Conservation (phyloP, 2,888 invertebrate species). For the Pandemis heparana region DNA sequence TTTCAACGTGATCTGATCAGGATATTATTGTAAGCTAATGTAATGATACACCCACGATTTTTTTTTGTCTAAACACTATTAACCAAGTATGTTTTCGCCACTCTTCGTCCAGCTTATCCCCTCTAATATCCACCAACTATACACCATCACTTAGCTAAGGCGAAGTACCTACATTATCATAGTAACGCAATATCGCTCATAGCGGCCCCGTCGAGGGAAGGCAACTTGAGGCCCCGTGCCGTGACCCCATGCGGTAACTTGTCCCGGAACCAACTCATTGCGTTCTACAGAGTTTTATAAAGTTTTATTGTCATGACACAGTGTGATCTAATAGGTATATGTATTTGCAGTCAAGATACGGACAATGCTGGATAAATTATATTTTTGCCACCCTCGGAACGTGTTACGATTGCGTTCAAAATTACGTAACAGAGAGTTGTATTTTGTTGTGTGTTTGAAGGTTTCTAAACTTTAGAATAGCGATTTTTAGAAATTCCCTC, state of each 20-base stretch:
- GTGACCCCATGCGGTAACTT: slow-evolving; percentile 48
- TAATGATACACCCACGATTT: too few relatives aligned
- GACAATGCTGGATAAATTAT: slow-evolving; percentile 20
- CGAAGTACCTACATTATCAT: background rate
- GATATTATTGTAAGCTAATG: too few relatives aligned
- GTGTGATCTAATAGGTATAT: background rate
- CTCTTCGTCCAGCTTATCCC: too few relatives aligned
- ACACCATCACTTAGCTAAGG: background rate
- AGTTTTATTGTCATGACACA: background rate
- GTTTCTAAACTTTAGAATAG: too few relatives aligned
- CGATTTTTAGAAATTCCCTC: too few relatives aligned
- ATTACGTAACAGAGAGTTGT: too few relatives aligned
- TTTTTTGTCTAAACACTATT: too few relatives aligned
- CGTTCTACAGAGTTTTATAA: background rate
- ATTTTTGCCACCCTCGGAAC: background rate
- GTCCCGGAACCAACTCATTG: slow-evolving; percentile 41
- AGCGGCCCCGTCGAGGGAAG: background rate
- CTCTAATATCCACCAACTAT: background rate
- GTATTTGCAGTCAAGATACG: background rate
- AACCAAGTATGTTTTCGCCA: too few relatives aligned
- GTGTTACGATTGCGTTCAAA: too few relatives aligned
- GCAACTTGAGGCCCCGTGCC: slow-evolving; percentile 13
- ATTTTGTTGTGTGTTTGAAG: too few relatives aligned
- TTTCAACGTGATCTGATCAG: too few relatives aligned
- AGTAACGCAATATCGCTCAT: slow-evolving; percentile 8